Conservation (phyloP, 2,113 vertebrate species). For the Amazona vittata region DNA sequence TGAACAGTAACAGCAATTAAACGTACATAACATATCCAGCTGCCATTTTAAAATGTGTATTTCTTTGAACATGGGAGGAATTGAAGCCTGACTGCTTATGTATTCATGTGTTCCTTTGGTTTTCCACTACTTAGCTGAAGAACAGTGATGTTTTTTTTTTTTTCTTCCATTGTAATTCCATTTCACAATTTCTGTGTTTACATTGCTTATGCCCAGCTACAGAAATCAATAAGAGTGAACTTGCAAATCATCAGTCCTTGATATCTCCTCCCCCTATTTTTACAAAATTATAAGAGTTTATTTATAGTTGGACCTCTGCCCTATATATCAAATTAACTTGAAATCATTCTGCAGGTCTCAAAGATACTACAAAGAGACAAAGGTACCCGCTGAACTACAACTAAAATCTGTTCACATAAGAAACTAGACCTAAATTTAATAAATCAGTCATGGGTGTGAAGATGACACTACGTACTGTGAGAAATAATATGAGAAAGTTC, state of each 20-base stretch:
- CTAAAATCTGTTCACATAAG: background rate
- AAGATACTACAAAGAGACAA: background rate
- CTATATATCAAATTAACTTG: background rate
- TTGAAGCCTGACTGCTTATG: background rate
- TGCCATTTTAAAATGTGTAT: background rate
- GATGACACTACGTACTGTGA: background rate
- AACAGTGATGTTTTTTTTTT: background rate
- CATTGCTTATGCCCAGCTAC: background rate
- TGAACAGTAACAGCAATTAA: background rate
- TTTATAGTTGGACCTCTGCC: background rate
- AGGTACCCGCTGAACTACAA: background rate
- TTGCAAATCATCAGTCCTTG: background rate
- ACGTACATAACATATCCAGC: background rate
- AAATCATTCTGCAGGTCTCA: background rate
- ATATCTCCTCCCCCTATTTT: background rate
- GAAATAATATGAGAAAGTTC: background rate
- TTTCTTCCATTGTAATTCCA: background rate
- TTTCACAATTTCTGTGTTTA: background rate
- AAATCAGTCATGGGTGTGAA: background rate
- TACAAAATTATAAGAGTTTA: background rate
- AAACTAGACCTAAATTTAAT: background rate
- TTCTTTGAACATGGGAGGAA: background rate
- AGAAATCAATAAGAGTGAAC: background rate
- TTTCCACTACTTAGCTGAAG: background rate
- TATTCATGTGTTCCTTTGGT: background rate